Evolutionary conservation across 2,113 vertebrate species (phyloP).

Genomic region (Podiceps cristatus): DNA sequence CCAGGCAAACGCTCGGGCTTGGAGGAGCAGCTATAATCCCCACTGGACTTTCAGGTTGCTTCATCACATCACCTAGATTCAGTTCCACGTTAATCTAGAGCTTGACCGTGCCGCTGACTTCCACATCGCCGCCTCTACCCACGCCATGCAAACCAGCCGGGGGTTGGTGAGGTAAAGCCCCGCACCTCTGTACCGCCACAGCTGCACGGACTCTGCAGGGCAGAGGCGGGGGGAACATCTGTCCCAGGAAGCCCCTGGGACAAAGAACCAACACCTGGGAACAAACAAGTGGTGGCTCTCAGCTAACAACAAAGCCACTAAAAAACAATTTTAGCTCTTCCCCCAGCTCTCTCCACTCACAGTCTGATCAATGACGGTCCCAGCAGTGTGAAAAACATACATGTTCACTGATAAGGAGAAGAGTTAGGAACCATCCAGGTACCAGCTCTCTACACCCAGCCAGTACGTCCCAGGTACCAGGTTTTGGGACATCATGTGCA

Average conservation of each 20-base stretch:
- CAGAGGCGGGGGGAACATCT: background rate
- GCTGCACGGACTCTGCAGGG: background rate
- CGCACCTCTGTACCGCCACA: background rate
- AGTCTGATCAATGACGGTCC: background rate
- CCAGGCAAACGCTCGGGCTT: background rate
- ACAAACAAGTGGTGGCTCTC: background rate
- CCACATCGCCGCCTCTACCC: background rate
- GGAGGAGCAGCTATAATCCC: background rate
- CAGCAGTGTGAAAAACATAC: background rate
- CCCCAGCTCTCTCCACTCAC: background rate
- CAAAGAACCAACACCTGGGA: background rate
- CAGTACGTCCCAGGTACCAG: background rate
- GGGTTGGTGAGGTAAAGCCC: background rate
- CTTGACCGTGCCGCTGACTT: accelerated
- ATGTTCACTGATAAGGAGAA: background rate
- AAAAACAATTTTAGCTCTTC: background rate
- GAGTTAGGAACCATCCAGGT: background rate
- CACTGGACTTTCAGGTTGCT: background rate
- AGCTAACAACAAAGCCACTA: background rate
- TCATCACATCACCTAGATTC: background rate
- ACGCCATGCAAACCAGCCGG: accelerated
- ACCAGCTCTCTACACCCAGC: background rate
- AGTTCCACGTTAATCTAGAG: background rate
- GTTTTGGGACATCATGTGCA: background rate
- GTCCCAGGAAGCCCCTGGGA: background rate